Evolutionary conservation across 2,113 vertebrate species (phyloP).

Genomic region (Turnix velox): DNA sequence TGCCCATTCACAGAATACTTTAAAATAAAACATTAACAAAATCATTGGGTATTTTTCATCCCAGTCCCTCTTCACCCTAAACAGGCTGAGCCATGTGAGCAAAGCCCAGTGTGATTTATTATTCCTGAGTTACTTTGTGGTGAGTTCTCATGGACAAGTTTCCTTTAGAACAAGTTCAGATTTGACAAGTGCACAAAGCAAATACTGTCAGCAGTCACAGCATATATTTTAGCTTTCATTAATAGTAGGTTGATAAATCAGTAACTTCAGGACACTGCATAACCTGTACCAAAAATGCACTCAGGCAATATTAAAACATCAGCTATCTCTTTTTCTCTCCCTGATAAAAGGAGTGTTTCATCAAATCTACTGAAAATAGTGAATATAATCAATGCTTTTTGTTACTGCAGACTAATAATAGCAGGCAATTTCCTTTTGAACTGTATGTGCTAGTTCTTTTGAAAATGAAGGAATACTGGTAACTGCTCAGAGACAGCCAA

Average conservation of each 20-base stretch:
- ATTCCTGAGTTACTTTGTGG: background rate
- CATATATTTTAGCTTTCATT: background rate
- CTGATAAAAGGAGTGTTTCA: background rate
- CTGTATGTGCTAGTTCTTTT: background rate
- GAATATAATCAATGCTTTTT: slow-evolving; percentile 37
- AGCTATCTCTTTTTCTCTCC: background rate
- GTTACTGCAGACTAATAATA: slow-evolving; percentile 27
- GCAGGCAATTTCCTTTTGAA: slow-evolving; percentile 30
- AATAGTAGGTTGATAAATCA: background rate
- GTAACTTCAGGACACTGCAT: background rate
- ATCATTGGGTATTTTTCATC: background rate
- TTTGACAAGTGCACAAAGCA: too few species aligned
- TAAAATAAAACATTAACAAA: background rate
- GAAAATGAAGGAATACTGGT: slow-evolving; percentile 27
- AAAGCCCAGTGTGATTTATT: background rate
- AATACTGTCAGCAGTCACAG: background rate
- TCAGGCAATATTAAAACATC: background rate
- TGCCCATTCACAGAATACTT: background rate
- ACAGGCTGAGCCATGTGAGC: background rate
- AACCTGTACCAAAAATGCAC: background rate
- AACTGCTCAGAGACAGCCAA: background rate
- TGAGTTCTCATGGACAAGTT: background rate
- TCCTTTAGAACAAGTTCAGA: background rate
- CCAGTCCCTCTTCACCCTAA: background rate
- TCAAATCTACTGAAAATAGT: background rate